Percentiles rank a stretch among this genome's conserved stretches.
Evolutionary conservation across 2,888 invertebrate genomes (phyloP).

Genomic region (Troilus luridus): DNA sequence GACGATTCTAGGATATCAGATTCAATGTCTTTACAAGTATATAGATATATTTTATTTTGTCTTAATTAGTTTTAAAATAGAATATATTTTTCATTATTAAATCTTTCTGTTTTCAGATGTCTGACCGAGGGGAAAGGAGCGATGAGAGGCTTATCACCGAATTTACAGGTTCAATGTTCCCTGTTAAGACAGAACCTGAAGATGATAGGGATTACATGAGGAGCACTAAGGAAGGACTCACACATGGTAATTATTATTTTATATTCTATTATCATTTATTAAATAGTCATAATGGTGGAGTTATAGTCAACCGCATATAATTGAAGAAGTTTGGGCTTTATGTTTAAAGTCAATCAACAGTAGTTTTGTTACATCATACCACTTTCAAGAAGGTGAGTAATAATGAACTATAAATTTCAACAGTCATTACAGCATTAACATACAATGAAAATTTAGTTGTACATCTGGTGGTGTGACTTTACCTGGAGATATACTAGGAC

Average conservation of each 20-base stretch:
- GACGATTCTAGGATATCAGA: conserved; percentile 81
- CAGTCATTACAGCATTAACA: no score
- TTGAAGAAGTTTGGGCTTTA: no score
- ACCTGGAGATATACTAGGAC: no score
- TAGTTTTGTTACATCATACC: no score
- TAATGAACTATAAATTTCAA: background rate
- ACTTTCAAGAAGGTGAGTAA: background rate
- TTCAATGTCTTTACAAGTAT: conserved; percentile 72
- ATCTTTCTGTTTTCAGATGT: conserved; percentile 50
- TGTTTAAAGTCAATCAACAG: no score
- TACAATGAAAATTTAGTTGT: no score
- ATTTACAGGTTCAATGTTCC: conserved; percentile 77
- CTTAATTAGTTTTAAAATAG: background rate
- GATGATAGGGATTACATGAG: conserved; percentile 55
- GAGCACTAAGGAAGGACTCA: conserved; percentile 33
- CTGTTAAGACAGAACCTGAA: conserved; percentile 60
- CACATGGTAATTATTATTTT: conserved; percentile 29
- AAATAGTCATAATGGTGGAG: background rate
- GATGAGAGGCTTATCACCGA: conserved; percentile 72
- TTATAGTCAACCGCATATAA: no score
- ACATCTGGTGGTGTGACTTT: no score
- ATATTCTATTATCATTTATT: background rate
- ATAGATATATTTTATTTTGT: background rate
- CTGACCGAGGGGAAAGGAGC: conserved; percentile 48
- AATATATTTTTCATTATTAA: background rate